Base-by-base conservation (phyloP, 2,113 vertebrate species). In the Tetrax tetrax region DNA sequence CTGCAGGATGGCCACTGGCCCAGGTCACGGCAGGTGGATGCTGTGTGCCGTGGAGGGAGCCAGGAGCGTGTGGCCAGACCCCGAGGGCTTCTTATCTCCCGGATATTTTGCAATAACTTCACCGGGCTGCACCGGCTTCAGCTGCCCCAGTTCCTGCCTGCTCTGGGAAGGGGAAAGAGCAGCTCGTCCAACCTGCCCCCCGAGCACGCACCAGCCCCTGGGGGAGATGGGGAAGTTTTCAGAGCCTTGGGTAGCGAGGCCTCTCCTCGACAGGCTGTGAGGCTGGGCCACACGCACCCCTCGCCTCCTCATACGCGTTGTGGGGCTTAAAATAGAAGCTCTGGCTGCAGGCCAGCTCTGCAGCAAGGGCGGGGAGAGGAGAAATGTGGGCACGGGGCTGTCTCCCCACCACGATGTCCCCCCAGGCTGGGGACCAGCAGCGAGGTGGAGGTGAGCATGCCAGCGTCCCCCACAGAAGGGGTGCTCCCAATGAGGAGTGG, bases 301-400 rank as follows among this genome's bases (percentile, higher is more conserved):
- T 92, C 18, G 12, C 91, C 90, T 95, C 76, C 89, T 93, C 76
- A 89, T 60, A 78, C 24, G 31, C 69, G 53, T 14, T 65, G 74
- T 86, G 51, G 80, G 72, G 68, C 93, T 96, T 90, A 93, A 97
- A 96, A 97, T 96, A 97, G 94, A 74, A 81, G 45, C 22, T 14
- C 69, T 96, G 93, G 86, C 96, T 89, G 79, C 29, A 80, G 48
- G 83, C 80, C 94, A 95, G 92, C 88, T 80, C 93, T 95, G 95
- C 94, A 93, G 93, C 77, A 77, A 96, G 37, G 68, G 50, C 75
- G 28, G 51, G 14, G 38, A 91, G 78, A 85, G 18, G 18, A 94
- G 29, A 82, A 93, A 54, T 8, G 24, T 15, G 61, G 78, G 72
- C 33, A 1, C 10, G 0, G 45, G 37, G 68, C 53, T 80, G 48